Percentiles rank a stretch among this genome's conserved stretches.
phyloP scores from a whole-genome alignment of 2,888 invertebrate genomes.

The Stenchaetothrips biformis region DNA sequence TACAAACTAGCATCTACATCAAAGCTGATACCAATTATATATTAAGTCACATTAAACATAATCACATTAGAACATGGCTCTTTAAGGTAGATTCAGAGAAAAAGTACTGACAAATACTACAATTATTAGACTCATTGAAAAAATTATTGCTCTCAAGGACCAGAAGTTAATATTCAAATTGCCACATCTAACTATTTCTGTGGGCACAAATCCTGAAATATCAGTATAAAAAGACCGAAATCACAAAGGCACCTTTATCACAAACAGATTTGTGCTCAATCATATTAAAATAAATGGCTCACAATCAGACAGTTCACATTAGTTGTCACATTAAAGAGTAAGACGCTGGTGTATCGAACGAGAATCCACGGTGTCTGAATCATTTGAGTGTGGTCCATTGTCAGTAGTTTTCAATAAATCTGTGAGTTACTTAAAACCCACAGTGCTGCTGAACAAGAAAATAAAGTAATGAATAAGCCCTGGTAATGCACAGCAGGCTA shows the following conservation, averaged over 20 bases:
- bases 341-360: too few relatives aligned
- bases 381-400: too few relatives aligned
- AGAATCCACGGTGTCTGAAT: too few relatives aligned
- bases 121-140: not conserved
- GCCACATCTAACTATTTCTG: not conserved
- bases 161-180: not conserved
- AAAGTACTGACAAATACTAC: not conserved
- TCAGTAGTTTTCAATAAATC: too few relatives aligned
- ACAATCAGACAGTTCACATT: not conserved
- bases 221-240: constrained; percentile 21
- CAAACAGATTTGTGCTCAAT: not conserved
- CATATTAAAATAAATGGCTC: not conserved
- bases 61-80: not conserved
- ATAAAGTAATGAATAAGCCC: too few relatives aligned
- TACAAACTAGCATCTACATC: not conserved
- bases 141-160: constrained; percentile 16
- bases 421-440: too few relatives aligned
- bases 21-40: not conserved
- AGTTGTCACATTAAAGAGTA: too few relatives aligned
- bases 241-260: constrained; percentile 15
- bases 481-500: too few relatives aligned
- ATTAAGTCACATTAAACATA: not conserved
- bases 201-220: constrained; percentile 14
- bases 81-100: not conserved
- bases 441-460: too few relatives aligned